These are phyloP conservation scores for Scyliorhinus canicula DNA, from an alignment of 2,797 vertebrate genomes.

Conservation along the genomic window DNA sequence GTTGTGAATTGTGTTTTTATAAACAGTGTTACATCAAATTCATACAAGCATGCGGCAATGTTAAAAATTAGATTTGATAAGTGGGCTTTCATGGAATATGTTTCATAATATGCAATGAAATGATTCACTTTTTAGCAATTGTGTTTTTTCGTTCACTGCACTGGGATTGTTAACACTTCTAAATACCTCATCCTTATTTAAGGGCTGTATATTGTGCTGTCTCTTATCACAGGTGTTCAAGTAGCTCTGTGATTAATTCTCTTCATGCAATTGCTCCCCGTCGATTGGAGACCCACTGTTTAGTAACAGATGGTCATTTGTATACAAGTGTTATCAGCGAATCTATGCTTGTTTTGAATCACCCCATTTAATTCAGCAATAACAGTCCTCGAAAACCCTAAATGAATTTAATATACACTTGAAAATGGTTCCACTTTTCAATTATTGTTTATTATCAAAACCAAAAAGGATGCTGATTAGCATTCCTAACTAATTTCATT, in stretches of 20 bases:
- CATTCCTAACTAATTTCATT: background rate
- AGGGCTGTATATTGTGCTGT: background rate
- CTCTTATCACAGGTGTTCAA: background rate
- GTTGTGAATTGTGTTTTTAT: background rate
- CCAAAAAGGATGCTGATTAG: background rate
- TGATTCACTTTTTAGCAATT: background rate
- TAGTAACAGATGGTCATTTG: background rate
- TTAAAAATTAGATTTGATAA: slow-evolving; percentile 15
- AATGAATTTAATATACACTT: background rate
- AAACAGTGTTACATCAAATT: background rate
- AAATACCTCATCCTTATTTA: background rate
- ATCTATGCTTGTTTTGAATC: background rate
- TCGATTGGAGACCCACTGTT: background rate
- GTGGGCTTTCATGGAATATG: background rate
- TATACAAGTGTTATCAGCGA: background rate
- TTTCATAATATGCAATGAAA: background rate
- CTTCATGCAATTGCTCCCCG: background rate
- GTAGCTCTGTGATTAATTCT: slow-evolving; percentile 9
- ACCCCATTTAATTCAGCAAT: background rate
- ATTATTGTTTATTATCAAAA: background rate
- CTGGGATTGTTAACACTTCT: background rate
- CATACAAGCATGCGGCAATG: background rate
- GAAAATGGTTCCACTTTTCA: background rate
- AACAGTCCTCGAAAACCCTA: background rate
- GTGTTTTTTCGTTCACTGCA: background rate